These are phyloP conservation scores for Caranx melampygus DNA, from an alignment of 2,113 vertebrate species.

Conservation along the genomic window DNA sequence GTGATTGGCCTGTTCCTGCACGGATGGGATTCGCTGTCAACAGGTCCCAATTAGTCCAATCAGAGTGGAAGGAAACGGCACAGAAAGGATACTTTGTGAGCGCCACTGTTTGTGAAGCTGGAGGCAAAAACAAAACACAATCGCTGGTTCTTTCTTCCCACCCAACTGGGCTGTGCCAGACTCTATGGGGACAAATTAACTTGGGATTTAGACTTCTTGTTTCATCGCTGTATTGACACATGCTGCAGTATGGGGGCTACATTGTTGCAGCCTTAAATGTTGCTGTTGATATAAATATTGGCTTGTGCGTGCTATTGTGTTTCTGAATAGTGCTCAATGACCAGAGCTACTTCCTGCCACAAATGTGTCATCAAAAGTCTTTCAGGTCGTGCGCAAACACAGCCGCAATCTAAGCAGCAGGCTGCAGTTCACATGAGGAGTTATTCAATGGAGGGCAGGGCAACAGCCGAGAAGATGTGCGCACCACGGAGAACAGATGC, in stretches of 20 bases:
- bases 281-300: constrained; percentile 84
- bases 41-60: constrained; percentile 88
- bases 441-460: constrained; percentile 23
- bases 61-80: constrained; percentile 86
- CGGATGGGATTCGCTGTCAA: constrained; percentile 88
- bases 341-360: constrained; percentile 76
- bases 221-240: constrained; percentile 70
- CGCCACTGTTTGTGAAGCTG: constrained; percentile 84
- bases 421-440: constrained; percentile 44
- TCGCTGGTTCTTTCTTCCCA: constrained; percentile 75
- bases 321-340: constrained; percentile 74
- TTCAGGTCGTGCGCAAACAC: constrained; percentile 60
- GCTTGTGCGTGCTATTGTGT: constrained; percentile 69
- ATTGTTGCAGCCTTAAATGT: constrained; percentile 81
- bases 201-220: constrained; percentile 64
- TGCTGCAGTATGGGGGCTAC: constrained; percentile 47
- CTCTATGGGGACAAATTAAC: constrained; percentile 74
- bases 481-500: constrained; percentile 39
- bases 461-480: not conserved
- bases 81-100: constrained; percentile 87
- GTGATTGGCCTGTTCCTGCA: constrained; percentile 86
- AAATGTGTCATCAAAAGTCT: constrained; percentile 81
- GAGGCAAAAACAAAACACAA: constrained; percentile 85
- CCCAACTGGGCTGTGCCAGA: constrained; percentile 50
- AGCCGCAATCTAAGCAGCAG: constrained; percentile 22